A percentile compares a stretch with the other conserved stretches of the same genome.
These are phyloP conservation scores for Fulica atra DNA, from an alignment of 2,113 vertebrate genomes.

Conservation along the genomic window DNA sequence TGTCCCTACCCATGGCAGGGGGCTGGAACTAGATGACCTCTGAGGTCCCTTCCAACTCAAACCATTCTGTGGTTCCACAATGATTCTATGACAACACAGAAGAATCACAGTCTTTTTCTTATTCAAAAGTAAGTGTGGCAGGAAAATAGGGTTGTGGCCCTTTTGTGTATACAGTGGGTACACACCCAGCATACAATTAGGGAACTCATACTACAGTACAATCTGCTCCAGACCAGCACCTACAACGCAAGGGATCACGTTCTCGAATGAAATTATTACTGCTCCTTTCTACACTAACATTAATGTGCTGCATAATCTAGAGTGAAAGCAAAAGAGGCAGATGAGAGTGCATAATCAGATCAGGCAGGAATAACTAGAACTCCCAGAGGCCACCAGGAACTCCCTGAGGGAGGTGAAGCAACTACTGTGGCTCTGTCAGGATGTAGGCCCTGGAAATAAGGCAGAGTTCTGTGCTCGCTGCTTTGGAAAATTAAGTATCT, in stretches of 20 bases:
- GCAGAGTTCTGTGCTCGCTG: not conserved
- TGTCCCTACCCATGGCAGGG: not conserved
- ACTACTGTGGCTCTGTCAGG: not conserved
- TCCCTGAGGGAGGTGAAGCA: not conserved
- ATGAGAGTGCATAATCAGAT: not conserved
- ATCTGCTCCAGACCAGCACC: not conserved
- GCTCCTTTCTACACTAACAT: not conserved
- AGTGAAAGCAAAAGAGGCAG: not conserved
- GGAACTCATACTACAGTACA: rapidly evolving
- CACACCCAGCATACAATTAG: rapidly evolving
- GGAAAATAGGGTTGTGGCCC: not conserved
- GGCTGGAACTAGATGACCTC: not conserved
- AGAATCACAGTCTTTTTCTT: not conserved
- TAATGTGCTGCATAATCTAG: not conserved
- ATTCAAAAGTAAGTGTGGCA: not conserved
- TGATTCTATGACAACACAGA: not conserved
- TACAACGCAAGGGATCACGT: not conserved
- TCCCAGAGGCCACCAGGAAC: not conserved
- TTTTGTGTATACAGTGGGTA: not conserved
- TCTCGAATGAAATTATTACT: not conserved
- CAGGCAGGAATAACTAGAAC: not conserved
- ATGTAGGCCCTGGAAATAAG: not conserved
- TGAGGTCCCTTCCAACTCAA: not conserved
- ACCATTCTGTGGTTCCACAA: not conserved
- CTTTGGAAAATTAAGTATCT: not conserved